Percentiles rank a stretch among this genome's conserved stretches.
Evolutionary conservation across 2,888 invertebrate species (phyloP).

Genomic region (Trachelus tabidus): DNA sequence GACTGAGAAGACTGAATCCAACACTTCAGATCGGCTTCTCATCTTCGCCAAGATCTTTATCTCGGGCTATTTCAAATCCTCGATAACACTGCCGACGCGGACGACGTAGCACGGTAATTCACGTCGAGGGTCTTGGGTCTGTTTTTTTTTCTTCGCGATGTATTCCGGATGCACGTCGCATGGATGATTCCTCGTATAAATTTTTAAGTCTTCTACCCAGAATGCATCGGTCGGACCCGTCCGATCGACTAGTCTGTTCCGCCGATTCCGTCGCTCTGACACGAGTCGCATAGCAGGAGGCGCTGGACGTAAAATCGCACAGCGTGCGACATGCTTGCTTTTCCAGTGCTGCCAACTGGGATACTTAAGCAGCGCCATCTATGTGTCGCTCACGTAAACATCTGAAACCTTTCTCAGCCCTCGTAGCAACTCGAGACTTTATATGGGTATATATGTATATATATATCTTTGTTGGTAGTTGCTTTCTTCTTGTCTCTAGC

Average conservation of each 20-base stretch:
- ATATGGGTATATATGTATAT: neutral
- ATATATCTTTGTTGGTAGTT: neutral
- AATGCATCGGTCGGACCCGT: neutral
- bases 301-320: neutral
- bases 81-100: neutral
- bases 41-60: neutral
- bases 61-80: neutral
- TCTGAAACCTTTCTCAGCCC: constrained; percentile 12
- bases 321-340: neutral
- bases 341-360: neutral
- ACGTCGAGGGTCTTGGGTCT: neutral
- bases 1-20: neutral
- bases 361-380: neutral
- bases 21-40: neutral
- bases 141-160: neutral
- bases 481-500: neutral
- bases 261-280: no score
- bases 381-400: constrained; percentile 12
- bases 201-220: neutral
- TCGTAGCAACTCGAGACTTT: neutral
- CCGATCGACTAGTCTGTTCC: neutral
- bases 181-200: neutral
- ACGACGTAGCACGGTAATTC: neutral
- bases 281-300: neutral
- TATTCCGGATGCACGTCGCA: neutral